Percentiles rank a stretch among this genome's conserved stretches.
phyloP scores from a whole-genome alignment of 2,797 vertebrate genomes.

The Periparus ater region DNA sequence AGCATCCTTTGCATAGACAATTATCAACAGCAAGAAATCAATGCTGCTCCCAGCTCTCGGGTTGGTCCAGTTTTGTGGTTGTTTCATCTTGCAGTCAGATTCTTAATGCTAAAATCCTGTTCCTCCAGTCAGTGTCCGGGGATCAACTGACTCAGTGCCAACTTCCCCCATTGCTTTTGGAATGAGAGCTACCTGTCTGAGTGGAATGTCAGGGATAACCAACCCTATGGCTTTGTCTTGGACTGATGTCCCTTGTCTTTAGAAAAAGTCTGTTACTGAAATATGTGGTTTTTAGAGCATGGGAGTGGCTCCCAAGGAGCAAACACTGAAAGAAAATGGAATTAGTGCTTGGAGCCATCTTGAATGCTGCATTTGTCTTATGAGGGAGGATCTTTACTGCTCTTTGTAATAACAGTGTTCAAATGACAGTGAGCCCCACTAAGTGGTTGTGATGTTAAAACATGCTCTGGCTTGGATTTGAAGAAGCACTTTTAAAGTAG shows the following conservation, averaged over 20 bases:
- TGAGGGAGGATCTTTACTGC: background rate
- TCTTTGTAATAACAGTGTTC: background rate
- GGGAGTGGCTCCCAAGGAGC: background rate
- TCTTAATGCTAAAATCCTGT: background rate
- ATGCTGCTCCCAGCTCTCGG: background rate
- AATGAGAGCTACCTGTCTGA: background rate
- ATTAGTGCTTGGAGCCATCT: background rate
- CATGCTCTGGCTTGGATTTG: background rate
- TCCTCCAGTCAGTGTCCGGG: background rate
- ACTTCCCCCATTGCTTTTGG: background rate
- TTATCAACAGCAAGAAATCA: background rate
- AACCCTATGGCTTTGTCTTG: background rate
- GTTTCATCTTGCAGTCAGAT: background rate
- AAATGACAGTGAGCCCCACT: rapidly evolving
- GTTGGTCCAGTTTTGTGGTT: background rate
- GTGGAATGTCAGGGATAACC: background rate
- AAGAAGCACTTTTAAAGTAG: background rate
- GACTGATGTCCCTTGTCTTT: background rate
- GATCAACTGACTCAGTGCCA: background rate
- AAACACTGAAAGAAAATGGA: background rate
- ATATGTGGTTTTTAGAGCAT: background rate
- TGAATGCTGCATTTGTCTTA: background rate
- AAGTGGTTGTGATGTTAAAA: background rate
- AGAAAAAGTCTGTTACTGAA: background rate
- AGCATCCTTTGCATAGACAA: background rate